phyloP scores from a whole-genome alignment of 2,113 vertebrate species.

The Microcebus tavaratra region DNA sequence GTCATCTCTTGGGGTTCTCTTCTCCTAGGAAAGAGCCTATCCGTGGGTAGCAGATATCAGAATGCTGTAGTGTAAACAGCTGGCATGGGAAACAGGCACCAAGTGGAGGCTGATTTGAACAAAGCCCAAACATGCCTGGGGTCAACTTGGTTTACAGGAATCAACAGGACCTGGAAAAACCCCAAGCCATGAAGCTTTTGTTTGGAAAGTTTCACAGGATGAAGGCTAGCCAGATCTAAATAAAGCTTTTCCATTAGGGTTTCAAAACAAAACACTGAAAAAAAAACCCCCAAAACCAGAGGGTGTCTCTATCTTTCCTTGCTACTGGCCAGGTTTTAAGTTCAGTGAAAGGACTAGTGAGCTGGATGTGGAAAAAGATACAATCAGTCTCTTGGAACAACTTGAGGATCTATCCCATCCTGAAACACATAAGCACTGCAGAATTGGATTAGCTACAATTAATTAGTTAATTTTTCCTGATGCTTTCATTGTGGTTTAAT shows the following conservation, averaged over 20 bases:
- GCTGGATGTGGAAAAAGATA: not conserved
- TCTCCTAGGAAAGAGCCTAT: not conserved
- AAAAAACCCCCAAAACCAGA: not conserved
- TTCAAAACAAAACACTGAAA: slow-evolving; percentile 52
- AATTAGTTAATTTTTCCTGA: not conserved
- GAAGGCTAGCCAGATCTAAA: slow-evolving; percentile 39
- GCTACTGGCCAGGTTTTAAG: slow-evolving; percentile 12
- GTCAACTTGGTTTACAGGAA: slow-evolving; percentile 58
- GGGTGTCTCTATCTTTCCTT: not conserved
- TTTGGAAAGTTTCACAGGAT: slow-evolving; percentile 54
- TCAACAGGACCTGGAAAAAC: slow-evolving; percentile 52
- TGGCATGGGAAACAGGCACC: not conserved
- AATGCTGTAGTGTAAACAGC: not conserved
- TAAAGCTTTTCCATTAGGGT: not conserved
- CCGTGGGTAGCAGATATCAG: not conserved
- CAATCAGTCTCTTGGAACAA: not conserved
- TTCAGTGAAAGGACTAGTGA: slow-evolving; percentile 16
- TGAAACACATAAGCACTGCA: not conserved
- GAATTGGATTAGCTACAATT: not conserved
- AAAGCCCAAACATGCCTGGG: slow-evolving; percentile 6
- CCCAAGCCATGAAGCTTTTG: slow-evolving; percentile 43
- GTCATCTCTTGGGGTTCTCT: not conserved
- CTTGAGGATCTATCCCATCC: not conserved
- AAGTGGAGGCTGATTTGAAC: not conserved
- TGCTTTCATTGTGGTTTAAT: not conserved